phyloP scores from a whole-genome alignment of 2,113 vertebrate genomes.

The Asarcornis scutulata region DNA sequence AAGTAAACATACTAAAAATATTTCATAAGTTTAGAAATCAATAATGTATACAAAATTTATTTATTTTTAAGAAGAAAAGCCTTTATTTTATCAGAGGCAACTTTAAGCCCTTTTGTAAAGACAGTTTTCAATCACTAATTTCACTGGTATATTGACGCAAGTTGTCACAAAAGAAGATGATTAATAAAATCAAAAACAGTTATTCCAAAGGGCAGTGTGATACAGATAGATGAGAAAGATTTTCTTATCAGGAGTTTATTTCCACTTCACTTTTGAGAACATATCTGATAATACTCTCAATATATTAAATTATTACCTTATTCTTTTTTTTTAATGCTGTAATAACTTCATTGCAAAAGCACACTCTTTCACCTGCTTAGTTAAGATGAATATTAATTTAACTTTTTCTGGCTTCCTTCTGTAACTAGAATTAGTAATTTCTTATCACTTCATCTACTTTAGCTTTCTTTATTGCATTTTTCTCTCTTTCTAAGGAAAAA shows the following conservation, averaged over 20 bases:
- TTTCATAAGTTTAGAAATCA: not conserved
- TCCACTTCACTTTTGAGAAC: not conserved
- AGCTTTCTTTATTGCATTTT: not conserved
- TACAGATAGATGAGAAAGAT: not conserved
- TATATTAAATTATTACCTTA: not conserved
- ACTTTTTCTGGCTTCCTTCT: not conserved
- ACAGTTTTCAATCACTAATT: not conserved
- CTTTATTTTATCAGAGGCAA: not conserved
- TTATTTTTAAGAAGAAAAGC: not conserved
- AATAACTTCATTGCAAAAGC: not conserved
- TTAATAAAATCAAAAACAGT: not conserved
- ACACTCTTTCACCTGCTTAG: rapidly evolving
- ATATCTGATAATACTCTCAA: not conserved
- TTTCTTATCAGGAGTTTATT: not conserved
- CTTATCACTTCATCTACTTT: not conserved
- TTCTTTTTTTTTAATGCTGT: not conserved
- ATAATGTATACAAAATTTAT: not conserved
- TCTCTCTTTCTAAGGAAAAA: not conserved
- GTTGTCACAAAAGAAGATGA: not conserved
- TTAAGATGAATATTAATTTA: not conserved
- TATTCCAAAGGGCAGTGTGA: not conserved
- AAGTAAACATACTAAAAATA: not conserved
- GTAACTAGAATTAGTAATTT: not conserved
- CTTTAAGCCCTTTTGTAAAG: not conserved
- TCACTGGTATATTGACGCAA: not conserved